phyloP scores from a whole-genome alignment of 2,888 invertebrate genomes.

The Xestia xanthographa region DNA sequence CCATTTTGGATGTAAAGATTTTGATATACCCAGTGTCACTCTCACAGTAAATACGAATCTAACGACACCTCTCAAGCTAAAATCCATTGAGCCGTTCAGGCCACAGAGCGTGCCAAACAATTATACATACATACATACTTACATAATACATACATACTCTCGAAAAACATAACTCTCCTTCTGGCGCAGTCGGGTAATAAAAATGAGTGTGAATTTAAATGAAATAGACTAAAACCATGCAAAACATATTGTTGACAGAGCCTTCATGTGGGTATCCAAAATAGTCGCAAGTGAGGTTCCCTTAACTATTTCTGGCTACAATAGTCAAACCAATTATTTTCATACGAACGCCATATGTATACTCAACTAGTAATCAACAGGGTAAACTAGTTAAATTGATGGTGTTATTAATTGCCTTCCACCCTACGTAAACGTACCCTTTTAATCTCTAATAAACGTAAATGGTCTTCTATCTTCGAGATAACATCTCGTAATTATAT shows the following conservation, averaged over 20 bases:
- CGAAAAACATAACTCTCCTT: too few relatives aligned
- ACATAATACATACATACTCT: too few relatives aligned
- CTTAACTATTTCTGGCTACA: constrained; percentile 26
- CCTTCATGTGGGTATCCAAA: constrained; percentile 15
- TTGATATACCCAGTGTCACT: too few relatives aligned
- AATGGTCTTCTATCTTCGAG: constrained; percentile 66
- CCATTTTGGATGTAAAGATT: too few relatives aligned
- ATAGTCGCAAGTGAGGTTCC: constrained; percentile 11
- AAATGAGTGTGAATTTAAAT: constrained; percentile 19
- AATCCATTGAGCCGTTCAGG: too few relatives aligned
- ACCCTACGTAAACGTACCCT: constrained; percentile 59
- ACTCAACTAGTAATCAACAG: constrained; percentile 51
- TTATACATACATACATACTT: too few relatives aligned
- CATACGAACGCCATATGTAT: constrained; percentile 22
- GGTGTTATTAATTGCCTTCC: constrained; percentile 57
- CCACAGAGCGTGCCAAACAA: too few relatives aligned
- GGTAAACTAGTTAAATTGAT: constrained; percentile 63
- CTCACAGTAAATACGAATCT: too few relatives aligned
- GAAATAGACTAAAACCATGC: constrained; percentile 10
- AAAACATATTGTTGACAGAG: constrained; percentile 24
- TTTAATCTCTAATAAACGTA: constrained; percentile 65
- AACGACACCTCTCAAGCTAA: too few relatives aligned
- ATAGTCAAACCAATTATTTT: constrained; percentile 49
- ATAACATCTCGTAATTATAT: constrained; percentile 72
- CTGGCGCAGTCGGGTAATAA: too few relatives aligned